These are phyloP conservation scores for Bactericera cockerelli DNA, from an alignment of 1,140 invertebrate species.

Conservation along the genomic window DNA sequence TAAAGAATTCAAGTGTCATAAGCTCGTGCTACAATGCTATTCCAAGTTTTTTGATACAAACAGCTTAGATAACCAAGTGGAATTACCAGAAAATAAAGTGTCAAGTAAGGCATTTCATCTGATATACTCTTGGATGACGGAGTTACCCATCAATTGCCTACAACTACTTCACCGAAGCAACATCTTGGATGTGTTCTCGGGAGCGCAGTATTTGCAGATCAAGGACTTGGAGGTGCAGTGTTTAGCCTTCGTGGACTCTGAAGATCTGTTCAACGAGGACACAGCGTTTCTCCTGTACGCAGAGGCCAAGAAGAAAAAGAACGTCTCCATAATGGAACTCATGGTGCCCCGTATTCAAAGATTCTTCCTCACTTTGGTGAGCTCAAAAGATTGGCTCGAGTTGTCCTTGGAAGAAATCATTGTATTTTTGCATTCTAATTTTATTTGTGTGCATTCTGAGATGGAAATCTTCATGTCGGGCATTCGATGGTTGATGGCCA, in stretches of 20 bases:
- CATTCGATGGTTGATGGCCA: constrained; percentile 49
- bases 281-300: constrained; percentile 49
- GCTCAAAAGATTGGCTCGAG: constrained; percentile 48
- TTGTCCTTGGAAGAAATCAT: constrained; percentile 43
- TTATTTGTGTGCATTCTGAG: constrained; percentile 54
- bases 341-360: constrained; percentile 53
- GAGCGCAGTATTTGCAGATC: constrained; percentile 45
- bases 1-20: constrained; percentile 40
- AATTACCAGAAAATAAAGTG: constrained; percentile 35
- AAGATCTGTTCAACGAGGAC: constrained; percentile 48
- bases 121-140: constrained; percentile 61
- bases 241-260: constrained; percentile 50
- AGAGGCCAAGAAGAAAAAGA: constrained; percentile 36
- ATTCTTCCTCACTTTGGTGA: constrained; percentile 52
- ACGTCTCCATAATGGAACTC: constrained; percentile 43
- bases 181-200: constrained; percentile 48
- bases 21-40: constrained; percentile 42
- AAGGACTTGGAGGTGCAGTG: constrained; percentile 55
- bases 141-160: constrained; percentile 36
- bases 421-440: constrained; percentile 44
- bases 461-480: constrained; percentile 59
- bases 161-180: constrained; percentile 42
- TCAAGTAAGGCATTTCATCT: constrained; percentile 42
- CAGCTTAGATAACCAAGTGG: constrained; percentile 32
- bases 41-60: constrained; percentile 37